phyloP scores from a whole-genome alignment of 2,113 vertebrate genomes.

The Cephalophus harveyi region DNA sequence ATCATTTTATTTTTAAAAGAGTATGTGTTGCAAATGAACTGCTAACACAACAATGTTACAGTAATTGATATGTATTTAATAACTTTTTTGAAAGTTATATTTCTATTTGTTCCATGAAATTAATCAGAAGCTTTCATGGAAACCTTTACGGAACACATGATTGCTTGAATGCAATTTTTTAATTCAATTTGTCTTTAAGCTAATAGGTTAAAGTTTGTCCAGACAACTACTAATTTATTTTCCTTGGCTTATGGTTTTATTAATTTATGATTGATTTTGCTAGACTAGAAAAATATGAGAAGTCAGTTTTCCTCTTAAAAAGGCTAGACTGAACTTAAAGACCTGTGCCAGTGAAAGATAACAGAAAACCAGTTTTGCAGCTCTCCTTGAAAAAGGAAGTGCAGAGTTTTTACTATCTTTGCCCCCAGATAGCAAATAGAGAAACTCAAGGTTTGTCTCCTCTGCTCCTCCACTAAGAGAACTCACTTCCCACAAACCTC shows the following conservation, averaged over 20 bases:
- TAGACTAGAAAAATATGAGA: background rate
- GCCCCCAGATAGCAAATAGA: background rate
- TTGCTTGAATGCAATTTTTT: background rate
- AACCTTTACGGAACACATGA: background rate
- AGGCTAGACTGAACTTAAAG: background rate
- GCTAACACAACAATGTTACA: background rate
- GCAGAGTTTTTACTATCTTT: background rate
- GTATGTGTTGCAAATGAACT: background rate
- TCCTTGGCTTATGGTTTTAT: background rate
- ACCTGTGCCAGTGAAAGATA: background rate
- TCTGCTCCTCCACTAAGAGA: background rate
- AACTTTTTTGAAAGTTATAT: background rate
- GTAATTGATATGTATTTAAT: background rate
- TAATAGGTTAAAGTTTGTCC: background rate
- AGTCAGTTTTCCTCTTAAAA: background rate
- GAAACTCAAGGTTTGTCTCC: background rate
- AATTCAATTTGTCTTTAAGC: conserved; percentile 25
- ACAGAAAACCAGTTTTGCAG: background rate
- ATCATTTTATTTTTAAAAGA: background rate
- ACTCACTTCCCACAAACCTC: background rate
- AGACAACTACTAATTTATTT: background rate
- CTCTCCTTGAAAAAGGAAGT: background rate
- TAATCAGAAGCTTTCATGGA: conserved; percentile 5
- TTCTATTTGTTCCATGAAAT: conserved; percentile 35
- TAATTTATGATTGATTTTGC: background rate